Base-by-base conservation (phyloP, 2,113 vertebrate species). In the Chloropsis hardwickii region DNA sequence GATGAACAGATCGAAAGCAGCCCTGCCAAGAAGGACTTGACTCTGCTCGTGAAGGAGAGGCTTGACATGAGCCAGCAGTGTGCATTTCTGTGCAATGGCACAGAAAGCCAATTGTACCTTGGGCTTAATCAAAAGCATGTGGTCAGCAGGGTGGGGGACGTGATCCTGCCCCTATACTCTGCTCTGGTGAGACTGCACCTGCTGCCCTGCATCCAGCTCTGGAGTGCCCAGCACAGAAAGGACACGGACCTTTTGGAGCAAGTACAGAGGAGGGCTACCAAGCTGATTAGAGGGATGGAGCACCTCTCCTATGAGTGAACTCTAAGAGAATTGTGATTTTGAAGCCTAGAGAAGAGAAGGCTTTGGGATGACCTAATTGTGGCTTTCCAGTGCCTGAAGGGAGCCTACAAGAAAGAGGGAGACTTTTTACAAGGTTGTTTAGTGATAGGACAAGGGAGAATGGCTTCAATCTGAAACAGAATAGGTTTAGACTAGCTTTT, bases 221-320 rank as follows among this genome's bases (percentile, higher is more conserved):
- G 7, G 22, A 11, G 14, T 0, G 0, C 33, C 8, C 18, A 54
- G 21, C 19, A 9, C 24, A 47, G 40, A 23, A 70, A 40, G 8
- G 10, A n/a, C 12, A 39, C 12, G 8, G 8, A 29, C 6, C 5
- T 79, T 19, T 29, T n/a, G 13, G 12, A 54, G 20, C 5, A 40
- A 39, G 13, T 40, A 39, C 5, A 40, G 24, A 47, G 8, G 10
- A 47, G 11, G 9, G 6, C 16, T 33, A 47, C 29, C 17, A 40
- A 31, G 13, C 8, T 40, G 40, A 53, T 54, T 40, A 62, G 20
- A 40, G 24, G 29, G 13, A 35, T 29, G 25, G 35, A 47, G 6
- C 4, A 47, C 9, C 10, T 62, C 8, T 62, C 8, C 47, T n/a
- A 19, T 2, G 3, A 61, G 10, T 4, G 53, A 53, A 39, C 28